Evolutionary conservation across 1,140 invertebrate genomes (phyloP), one percentile per base, ranked within the genome.

Genomic region (Eupristina koningsbergeri): DNA sequence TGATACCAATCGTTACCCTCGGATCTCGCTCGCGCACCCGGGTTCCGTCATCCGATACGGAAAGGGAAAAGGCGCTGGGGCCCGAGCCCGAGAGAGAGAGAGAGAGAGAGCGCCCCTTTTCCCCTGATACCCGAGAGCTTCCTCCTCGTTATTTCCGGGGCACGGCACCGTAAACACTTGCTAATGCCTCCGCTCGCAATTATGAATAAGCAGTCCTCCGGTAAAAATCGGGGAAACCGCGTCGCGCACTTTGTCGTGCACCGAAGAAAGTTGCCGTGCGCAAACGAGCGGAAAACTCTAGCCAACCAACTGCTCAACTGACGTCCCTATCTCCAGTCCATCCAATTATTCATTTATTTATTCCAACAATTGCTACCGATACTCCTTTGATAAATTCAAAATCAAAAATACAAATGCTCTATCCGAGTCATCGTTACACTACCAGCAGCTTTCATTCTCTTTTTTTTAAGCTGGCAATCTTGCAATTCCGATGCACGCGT

Each of bases 1-100:
- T 71, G 78, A 84, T 84, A 84, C 31, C 83, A 71, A 84, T 80
- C 83, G 61, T 74, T 84, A 80, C 83, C 71, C 83, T 80, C 78
- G 22, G 45, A 84, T 64, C 67, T 36, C 61, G 63, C 77, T 9
- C 77, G 17, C 15, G 58, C 26, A 17, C 17, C 26, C 17, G 13
- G 80, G 83, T 80, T 84, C 83, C 78, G 77, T 84, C 77, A 84
- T 76, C 53, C 77, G 71, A 84, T 84, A 84, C 71, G 53, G 53
- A 83, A 82, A 81, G 47, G 53, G 53, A 83, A 82, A 81, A 29
- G 69, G 47, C 61, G 47, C 80, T n/a, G n/a, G n/a, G 80, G 50
- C 39, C 64, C 22, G 39, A 77, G 74, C 61, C 53, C 74, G 7
- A 6, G 47, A 58, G 80, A 82, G n/a, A n/a, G n/a, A n/a, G n/a